Conservation (phyloP, 2,113 vertebrate species). For the Thermophis baileyi region DNA sequence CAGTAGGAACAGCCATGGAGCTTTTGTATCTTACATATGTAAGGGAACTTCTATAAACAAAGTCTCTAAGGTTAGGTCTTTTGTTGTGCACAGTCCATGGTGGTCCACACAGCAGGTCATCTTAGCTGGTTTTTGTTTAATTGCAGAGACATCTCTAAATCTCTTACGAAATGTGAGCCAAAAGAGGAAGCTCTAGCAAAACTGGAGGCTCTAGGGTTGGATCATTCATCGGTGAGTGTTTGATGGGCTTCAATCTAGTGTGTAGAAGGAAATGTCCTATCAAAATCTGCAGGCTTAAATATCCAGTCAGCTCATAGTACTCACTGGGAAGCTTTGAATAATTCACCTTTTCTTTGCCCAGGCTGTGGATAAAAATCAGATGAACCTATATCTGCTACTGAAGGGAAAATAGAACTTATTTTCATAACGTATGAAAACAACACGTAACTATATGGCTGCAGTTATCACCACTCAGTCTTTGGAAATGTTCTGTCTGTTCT, state of each 20-base stretch:
- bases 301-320: not conserved
- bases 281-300: not conserved
- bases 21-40: not conserved
- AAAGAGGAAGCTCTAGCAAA: conserved; percentile 91
- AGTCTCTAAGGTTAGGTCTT: not conserved
- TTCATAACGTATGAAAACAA: not conserved
- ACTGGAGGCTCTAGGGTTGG: conserved; percentile 66
- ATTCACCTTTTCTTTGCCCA: not conserved
- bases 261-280: not conserved
- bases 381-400: not conserved
- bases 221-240: conserved; percentile 61
- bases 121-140: not conserved
- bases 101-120: not conserved
- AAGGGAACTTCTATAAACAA: not conserved
- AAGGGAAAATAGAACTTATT: not conserved
- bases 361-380: not conserved
- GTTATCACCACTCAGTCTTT: not conserved
- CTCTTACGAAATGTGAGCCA: conserved; percentile 83
- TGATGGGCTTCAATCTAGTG: not conserved
- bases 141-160: conserved; percentile 64
- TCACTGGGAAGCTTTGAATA: not conserved
- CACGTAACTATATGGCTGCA: not conserved
- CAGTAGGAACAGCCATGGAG: not conserved
- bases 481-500: not conserved
- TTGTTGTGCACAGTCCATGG: not conserved